Evolutionary conservation across 2,888 invertebrate genomes (phyloP), one percentile per base, ranked within the genome.

Genomic region (Pollenia labialis): DNA sequence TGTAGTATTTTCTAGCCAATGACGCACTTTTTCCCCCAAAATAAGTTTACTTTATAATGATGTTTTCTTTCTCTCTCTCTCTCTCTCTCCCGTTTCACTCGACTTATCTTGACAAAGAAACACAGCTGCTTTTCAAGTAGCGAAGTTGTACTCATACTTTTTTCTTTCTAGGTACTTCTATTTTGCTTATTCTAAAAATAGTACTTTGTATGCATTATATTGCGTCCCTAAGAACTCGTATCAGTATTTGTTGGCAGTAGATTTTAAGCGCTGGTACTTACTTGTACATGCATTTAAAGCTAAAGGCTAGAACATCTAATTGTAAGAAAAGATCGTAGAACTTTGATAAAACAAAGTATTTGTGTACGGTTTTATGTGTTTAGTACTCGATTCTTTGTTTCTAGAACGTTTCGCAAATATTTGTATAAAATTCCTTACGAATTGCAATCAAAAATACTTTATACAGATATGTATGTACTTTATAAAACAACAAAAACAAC

Each of bases 351-450:
- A 71, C 72, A 18, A 54, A n/a, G 8, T 62, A 75, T 42, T 50
- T 42, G 16, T 32, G 16, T 74, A n/a, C 16, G 6, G 16, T 40
- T 32, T 32, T 32, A 32, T 32, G 32, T 32, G 32, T 32, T 32
- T 32, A 1, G 14, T 16, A 54, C 23, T 7, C 66, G n/a, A 32
- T 0, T 52, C 10, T 75, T 40, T 60, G 60, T 40, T 42, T 69
- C 46, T 52, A 60, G 74, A 81, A 85, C 77, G 69, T 74, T 85
- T 72, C 52, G 68, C 77, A 82, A 82, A 85, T 85, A 85, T 85
- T 82, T 81, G 68, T 68, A 72, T 44, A 85, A 52, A 72, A 85
- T 82, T 81, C 77, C 81, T 81, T 85, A 82, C 82, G 85, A 85
- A 77, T 42, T 85, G 81, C 85, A 77, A 58, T 64, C 48, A 48